Conservation (phyloP, 2,888 invertebrate species). For the Dimorphilus gyrociliatus region DNA sequence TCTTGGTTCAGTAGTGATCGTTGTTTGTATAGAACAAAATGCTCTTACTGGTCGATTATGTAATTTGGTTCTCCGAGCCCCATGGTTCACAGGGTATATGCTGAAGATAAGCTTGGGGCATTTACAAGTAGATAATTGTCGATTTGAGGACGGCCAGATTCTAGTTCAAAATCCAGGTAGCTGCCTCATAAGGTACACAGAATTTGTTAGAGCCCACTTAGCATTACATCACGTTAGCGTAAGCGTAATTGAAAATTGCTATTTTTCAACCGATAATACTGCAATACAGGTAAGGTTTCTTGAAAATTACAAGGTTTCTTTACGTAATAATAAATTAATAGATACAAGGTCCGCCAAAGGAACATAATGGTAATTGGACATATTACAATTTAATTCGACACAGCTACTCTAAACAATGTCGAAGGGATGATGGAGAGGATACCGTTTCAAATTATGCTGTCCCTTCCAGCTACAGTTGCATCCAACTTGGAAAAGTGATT, state of each 20-base stretch:
- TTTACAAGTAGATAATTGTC: constrained; percentile 28
- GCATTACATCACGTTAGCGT: constrained; percentile 17
- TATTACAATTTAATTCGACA: no score
- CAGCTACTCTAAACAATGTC: no score
- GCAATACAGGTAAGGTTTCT: no score
- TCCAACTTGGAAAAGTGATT: no score
- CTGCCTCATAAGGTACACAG: constrained; percentile 20
- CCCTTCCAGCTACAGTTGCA: no score
- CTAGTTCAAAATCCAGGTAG: constrained; percentile 22
- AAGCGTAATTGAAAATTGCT: constrained; percentile 24
- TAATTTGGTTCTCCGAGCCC: constrained; percentile 25
- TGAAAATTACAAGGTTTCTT: no score
- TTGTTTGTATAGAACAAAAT: constrained; percentile 24
- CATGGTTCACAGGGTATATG: constrained; percentile 28
- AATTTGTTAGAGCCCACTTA: constrained; percentile 23
- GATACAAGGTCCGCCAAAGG: no score
- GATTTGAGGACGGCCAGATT: constrained; percentile 25
- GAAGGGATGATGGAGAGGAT: no score
- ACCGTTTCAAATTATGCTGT: no score
- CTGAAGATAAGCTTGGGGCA: constrained; percentile 22
- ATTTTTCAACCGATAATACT: constrained; percentile 18
- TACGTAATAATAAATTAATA: no score
- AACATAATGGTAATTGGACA: no score
- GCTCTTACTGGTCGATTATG: constrained; percentile 21
- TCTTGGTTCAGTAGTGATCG: constrained; percentile 21